Evolutionary conservation across 37 sponge, comb jelly and placozoan species (phyloP).

Genomic region (Trichoplax adhaerens): DNA sequence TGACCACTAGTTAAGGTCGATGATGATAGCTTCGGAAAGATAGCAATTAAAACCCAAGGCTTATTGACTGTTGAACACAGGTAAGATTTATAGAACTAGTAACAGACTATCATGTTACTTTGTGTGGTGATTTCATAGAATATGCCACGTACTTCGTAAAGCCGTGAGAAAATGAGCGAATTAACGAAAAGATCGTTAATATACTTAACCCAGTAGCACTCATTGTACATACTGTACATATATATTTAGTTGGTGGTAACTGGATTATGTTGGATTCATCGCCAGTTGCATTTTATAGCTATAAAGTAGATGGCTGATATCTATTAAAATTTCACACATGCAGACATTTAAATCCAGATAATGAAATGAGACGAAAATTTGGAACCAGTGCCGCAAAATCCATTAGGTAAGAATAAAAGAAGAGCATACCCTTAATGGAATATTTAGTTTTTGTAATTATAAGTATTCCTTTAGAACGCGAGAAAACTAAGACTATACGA

Average conservation of each 20-base stretch:
- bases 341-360: conserved; percentile 54
- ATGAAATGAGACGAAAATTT: conserved; percentile 85
- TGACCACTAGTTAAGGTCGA: no score
- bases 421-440: neutral
- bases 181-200: no score
- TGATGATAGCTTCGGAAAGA: no score
- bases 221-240: neutral
- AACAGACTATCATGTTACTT: no score
- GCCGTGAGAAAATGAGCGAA: no score
- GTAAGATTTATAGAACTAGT: no score
- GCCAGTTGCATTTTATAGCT: neutral
- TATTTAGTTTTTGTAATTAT: no score
- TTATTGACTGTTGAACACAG: no score
- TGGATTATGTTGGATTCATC: neutral
- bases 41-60: neutral
- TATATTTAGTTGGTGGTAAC: neutral
- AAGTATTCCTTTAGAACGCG: no score
- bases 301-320: neutral
- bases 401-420: conserved; percentile 14
- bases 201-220: neutral
- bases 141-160: no score
- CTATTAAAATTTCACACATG: conserved; percentile 4
- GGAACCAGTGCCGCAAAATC: conserved; percentile 67
- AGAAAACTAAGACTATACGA: no score
- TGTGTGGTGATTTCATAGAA: no score